Base-by-base conservation (phyloP, 1,140 invertebrate species). In the Sesamia nonagrioides region DNA sequence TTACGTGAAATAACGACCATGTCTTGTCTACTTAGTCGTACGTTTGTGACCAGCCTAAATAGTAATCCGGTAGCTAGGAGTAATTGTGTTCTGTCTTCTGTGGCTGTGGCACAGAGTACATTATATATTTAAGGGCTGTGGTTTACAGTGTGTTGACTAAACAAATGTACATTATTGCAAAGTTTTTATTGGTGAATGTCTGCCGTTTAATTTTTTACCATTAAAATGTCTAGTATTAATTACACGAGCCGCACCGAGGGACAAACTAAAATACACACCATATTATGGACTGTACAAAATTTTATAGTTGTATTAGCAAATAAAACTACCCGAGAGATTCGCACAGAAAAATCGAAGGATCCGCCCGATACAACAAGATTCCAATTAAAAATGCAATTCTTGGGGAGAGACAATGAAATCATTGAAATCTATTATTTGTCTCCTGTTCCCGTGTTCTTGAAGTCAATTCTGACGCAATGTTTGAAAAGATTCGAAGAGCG, bases 341-440 rank as follows among this genome's bases (percentile, higher is more conserved):
- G 92, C 50, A 91, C 89, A 2, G 88, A 91, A 18, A 91, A 87
- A 81, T 80, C 83, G 3, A 87, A 88, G 69, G 88, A 94, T 63
- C 54, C 84, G 11, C 66, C 35, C 6, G 84, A 88, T n/a, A 27
- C 80, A 18, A 82, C 85, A 11, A 84, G 81, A 71, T 92, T 94
- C 45, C 90, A 93, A 80, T 82, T 94, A 33, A 95, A 95, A 86
- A 93, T 95, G 88, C 90, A 91, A 80, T 91, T 95, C 69, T 81
- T 93, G 21, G 93, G 93, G 6, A 83, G 86, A 15, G 86, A 91
- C 42, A 93, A 94, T 68, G 92, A 94, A 56, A 87, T 95, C 0
- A 91, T 95, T 40, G 93, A 95, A 77, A 89, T 95, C 50, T 93
- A 91, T 80, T 95, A 94, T 48, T 77, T 94, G 60, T 92, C 89